Base-by-base conservation (phyloP, 2,113 vertebrate genomes). In the Ceyx cyanopectus region DNA sequence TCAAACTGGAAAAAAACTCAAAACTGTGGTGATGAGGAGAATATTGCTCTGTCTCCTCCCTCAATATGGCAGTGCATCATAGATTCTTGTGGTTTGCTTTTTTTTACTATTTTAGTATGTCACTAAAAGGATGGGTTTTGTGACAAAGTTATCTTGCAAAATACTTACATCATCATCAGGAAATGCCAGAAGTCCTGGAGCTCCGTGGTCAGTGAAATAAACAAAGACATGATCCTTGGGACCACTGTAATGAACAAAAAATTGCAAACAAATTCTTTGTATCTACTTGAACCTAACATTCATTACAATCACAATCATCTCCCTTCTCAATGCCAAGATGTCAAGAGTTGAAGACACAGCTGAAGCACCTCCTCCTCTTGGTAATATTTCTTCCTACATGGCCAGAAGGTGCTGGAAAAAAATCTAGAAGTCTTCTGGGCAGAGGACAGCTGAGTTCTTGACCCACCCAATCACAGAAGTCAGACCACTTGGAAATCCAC, bases 131-230 rank as follows among this genome's bases (percentile, higher is more conserved):
- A 79, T 48, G 11, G 0, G 4, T 1, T 87, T 83, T 50, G 56
- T 29, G 22, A 66, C 68, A 91, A 68, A 43, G 26, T 17, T 37
- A 56, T 37, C 54, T 30, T 53, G 17, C 23, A 12, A 30, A 68
- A 72, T 34, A 79, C 99, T 98, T 96, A 99, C 99, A 14, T 99
- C 99, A 4, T 98, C 98, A 8, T 91, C 83, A 14, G 99, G 99
- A 90, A 99, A 99, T 43, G 98, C 98, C 96, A 99, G 89, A 54
- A 99, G 79, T 34, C 99, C 99, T 20, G 99, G 98, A 6, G 98
- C 98, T 53, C 99, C 99, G 2, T 99, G 99, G 61, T 99, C 99
- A 0, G 99, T 99, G 96, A 99, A 99, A 96, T 99, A 99, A 70
- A 99, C 97, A 66, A 99, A 99, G 69, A 99, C 98, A 4, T 99